Percentiles rank a stretch among this genome's conserved stretches.
Evolutionary conservation across 2,113 vertebrate species (phyloP).

Genomic region (crab-eating macaque (Macaca fascicularis)): T2T-MFA8v1.1 NC_088381.1:161059001-161059500

Average conservation of each 20-base stretch:
- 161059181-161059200: background rate
- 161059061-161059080: background rate
- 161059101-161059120: background rate
- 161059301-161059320: background rate
- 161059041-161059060: background rate
- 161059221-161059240: accelerated
- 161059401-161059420: background rate
- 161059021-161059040: background rate
- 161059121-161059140: background rate
- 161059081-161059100: background rate
- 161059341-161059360: accelerated
- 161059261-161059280: background rate
- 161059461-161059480: accelerated
- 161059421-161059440: background rate
- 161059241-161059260: background rate
- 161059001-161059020: background rate
- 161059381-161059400: background rate
- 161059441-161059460: background rate
- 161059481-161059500: background rate
- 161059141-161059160: background rate
- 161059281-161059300: too few relatives aligned
- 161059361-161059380: background rate
- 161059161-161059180: background rate
- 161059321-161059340: background rate
- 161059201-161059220: background rate